A percentile compares a stretch with the other conserved stretches of the same genome.
Conservation (phyloP, 2,113 vertebrate species). For the Rhinopomastus cyanomelas region DNA sequence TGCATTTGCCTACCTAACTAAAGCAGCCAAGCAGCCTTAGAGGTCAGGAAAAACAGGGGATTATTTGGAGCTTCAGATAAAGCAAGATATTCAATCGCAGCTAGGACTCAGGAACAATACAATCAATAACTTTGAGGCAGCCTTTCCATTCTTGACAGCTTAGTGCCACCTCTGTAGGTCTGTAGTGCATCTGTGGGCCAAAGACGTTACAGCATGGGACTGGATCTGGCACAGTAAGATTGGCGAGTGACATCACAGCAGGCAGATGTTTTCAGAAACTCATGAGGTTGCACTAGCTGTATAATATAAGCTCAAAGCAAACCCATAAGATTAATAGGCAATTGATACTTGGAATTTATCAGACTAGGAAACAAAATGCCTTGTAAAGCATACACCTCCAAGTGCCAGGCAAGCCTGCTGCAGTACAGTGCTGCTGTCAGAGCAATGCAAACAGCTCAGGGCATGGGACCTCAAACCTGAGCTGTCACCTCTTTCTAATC, state of each 20-base stretch:
- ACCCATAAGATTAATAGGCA: background rate
- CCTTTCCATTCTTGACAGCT: background rate
- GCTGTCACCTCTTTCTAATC: background rate
- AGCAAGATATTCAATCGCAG: background rate
- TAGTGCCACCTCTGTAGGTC: background rate
- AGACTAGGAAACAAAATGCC: background rate
- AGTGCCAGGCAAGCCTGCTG: background rate
- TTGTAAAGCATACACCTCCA: background rate
- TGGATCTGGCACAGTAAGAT: background rate
- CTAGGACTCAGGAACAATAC: background rate
- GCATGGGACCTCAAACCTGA: background rate
- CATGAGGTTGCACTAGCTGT: background rate
- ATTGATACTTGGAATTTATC: background rate
- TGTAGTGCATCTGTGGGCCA: background rate
- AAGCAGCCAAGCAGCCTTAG: background rate
- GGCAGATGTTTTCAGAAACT: background rate
- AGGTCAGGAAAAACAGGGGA: background rate
- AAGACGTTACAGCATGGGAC: background rate
- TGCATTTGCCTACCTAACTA: background rate
- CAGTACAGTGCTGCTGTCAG: background rate
- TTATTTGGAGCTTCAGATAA: background rate
- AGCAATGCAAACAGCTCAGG: background rate
- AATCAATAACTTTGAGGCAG: background rate
- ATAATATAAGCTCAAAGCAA: background rate
- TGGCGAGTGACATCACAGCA: background rate